Conservation (phyloP, 2,888 invertebrate genomes). For the Pammene aurita region DNA sequence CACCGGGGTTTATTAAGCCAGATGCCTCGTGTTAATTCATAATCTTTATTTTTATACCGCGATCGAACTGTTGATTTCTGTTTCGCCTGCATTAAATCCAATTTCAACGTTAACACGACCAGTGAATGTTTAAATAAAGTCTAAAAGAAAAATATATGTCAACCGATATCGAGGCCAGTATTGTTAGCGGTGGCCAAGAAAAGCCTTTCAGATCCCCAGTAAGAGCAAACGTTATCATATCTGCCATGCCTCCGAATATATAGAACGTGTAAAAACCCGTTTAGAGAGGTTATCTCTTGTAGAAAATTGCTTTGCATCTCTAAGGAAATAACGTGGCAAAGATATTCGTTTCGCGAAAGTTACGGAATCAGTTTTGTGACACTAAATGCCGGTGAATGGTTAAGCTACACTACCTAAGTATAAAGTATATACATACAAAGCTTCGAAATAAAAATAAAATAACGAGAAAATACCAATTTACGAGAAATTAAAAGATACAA, state of each 20-base stretch:
- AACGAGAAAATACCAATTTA: no score
- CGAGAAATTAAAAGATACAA: background rate
- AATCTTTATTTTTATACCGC: constrained; percentile 50
- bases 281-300: constrained; percentile 74
- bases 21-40: constrained; percentile 56
- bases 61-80: constrained; percentile 23
- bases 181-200: constrained; percentile 25
- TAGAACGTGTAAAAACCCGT: constrained; percentile 67
- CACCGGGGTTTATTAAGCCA: constrained; percentile 55
- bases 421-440: background rate
- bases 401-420: background rate
- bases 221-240: constrained; percentile 37
- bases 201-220: constrained; percentile 27
- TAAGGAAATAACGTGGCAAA: constrained; percentile 73
- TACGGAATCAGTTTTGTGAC: constrained; percentile 56
- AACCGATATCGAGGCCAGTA: constrained; percentile 13
- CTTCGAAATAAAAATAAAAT: no score
- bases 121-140: background rate
- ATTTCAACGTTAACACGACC: constrained; percentile 3
- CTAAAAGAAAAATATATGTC: constrained; percentile 10
- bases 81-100: constrained; percentile 9
- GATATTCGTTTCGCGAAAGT: constrained; percentile 68
- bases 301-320: constrained; percentile 81
- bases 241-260: constrained; percentile 52
- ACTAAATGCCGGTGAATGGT: constrained; percentile 17